Evolutionary conservation across 2,888 invertebrate species (phyloP), one percentile per base, ranked within the genome.

Genomic region (Protodeltote pygarga): DNA sequence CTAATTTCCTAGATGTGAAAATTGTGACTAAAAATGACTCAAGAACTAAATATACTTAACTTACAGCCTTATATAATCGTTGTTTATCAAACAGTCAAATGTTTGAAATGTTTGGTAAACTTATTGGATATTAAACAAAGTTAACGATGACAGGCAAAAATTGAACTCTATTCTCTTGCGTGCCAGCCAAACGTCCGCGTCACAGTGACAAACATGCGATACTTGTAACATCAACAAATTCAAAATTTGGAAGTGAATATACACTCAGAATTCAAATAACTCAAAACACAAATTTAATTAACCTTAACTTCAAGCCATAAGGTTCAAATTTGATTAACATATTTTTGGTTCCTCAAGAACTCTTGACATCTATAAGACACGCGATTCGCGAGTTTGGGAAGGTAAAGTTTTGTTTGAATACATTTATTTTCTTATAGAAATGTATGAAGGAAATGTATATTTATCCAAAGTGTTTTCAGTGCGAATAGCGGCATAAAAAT

Each of bases 301-400:
- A 40, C 33, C 19, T 38, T 46, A 45, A 20, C 37, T n/a, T 13
- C 27, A 47, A 27, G 24, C 8, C 0, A 23, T 52, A 55, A 27
- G 32, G 44, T 48, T 54, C 14, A 38, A 14, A 27, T 45, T 54
- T 35, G 33, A 28, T 24, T 27, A 20, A 33, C 24, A 35, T 35
- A 11, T 53, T 34, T 8, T 8, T 11, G 33, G 4, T 25, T 38
- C 35, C 19, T 39, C 10, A 33, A 49, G 20, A 19, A 6, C 29
- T n/a, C 17, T 34, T 51, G 38, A 35, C 59, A 65, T 71, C 59
- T 19, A 59, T 49, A 24, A 45, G 44, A 47, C 79, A 81, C 77
- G 79, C 79, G 61, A 79, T 77, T 65, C 53, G 50, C 63, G 40
- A 73, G 60, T 75, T 76, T 67, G 39, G 64, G 35, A 61, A 60